phyloP scores from a whole-genome alignment of 2,888 invertebrate genomes.

The Drosophila picticornis region DNA sequence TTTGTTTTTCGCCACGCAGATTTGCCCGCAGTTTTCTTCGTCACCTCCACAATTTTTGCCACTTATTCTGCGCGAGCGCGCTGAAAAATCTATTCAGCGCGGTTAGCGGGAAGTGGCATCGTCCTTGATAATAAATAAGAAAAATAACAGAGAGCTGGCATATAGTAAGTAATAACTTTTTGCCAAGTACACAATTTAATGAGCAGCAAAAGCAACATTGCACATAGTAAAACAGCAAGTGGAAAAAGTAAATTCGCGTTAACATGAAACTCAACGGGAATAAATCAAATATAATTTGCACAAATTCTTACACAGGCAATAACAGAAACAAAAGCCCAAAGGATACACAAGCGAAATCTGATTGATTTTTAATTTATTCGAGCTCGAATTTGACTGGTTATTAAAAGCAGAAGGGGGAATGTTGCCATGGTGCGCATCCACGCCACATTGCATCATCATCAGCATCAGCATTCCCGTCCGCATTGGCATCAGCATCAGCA shows the following conservation, averaged over 20 bases:
- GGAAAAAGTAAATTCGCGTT: conserved; percentile 41
- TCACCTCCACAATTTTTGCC: conserved; percentile 55
- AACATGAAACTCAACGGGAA: conserved; percentile 56
- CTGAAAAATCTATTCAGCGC: conserved; percentile 42
- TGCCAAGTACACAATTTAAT: conserved; percentile 54
- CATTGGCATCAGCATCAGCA: conserved; percentile 16
- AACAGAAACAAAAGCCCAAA: conserved; percentile 28
- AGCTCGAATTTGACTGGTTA: conserved; percentile 70
- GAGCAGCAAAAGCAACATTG: conserved; percentile 19
- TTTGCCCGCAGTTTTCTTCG: conserved; percentile 48
- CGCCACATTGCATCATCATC: conserved; percentile 44
- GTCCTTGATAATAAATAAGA: conserved; percentile 58
- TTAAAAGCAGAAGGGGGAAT: conserved; percentile 46
- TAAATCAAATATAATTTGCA: conserved; percentile 73
- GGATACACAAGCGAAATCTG: conserved; percentile 18
- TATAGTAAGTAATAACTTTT: conserved; percentile 43
- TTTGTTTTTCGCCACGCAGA: conserved; percentile 54
- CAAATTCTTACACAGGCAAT: conserved; percentile 52
- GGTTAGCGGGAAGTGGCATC: conserved; percentile 1
- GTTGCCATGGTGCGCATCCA: conserved; percentile 36
- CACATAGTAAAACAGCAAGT: background rate
- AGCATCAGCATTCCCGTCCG: conserved; percentile 11
- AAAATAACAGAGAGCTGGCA: conserved; percentile 50
- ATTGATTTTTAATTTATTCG: conserved; percentile 76
- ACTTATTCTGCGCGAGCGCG: conserved; percentile 66